Evolutionary conservation across 2,797 vertebrate species (phyloP).

Genomic region (Carduelis carduelis): DNA sequence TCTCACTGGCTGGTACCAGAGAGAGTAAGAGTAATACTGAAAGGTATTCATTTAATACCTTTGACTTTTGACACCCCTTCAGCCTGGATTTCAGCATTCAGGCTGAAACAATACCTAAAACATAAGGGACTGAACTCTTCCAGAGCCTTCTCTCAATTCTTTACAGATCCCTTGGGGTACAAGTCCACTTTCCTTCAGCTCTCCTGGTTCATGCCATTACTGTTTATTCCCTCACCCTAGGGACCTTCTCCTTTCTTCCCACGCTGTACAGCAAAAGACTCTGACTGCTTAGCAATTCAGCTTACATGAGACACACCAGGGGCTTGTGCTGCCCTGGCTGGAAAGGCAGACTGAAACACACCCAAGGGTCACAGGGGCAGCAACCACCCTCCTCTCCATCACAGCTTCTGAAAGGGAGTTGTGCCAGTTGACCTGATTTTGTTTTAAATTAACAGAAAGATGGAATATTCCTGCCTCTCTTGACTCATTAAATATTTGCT

Average conservation of each 20-base stretch:
- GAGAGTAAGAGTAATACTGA: too few relatives aligned
- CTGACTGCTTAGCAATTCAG: neutral
- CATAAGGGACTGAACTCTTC: neutral
- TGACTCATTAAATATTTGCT: slow-evolving; percentile 73
- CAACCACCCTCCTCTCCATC: neutral
- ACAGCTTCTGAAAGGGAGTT: neutral
- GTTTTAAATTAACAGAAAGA: slow-evolving; percentile 13
- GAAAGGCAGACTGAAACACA: neutral
- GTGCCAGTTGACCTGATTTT: neutral
- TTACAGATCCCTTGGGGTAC: neutral
- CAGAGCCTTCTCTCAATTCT: neutral
- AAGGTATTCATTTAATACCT: neutral
- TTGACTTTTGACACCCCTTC: neutral
- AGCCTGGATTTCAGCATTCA: neutral
- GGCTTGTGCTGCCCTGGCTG: neutral
- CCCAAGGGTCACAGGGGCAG: neutral
- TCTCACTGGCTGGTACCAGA: neutral
- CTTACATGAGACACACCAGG: neutral
- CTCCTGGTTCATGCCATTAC: neutral
- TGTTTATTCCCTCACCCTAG: neutral
- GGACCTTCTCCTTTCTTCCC: neutral
- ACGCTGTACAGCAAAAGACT: neutral
- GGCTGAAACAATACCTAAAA: neutral
- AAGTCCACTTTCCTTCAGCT: neutral
- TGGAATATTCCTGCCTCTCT: slow-evolving; percentile 33